Evolutionary conservation across 2,888 invertebrate genomes (phyloP).

Genomic region (Lumbricus terrestris): DNA sequence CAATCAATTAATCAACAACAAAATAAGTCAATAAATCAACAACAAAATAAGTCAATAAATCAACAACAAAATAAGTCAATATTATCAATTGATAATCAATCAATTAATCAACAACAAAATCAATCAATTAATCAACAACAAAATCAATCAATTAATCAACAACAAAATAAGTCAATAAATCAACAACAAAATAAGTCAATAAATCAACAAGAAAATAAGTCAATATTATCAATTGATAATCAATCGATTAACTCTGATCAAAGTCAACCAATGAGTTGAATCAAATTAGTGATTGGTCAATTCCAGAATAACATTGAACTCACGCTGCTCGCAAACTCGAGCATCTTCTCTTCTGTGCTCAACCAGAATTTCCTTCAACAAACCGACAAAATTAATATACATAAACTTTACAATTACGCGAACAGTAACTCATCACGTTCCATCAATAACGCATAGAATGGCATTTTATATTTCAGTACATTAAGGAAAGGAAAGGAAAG

Average conservation of each 20-base stretch:
- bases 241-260: background rate
- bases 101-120: constrained; percentile 34
- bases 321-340: constrained; percentile 36
- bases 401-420: background rate
- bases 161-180: too few relatives aligned
- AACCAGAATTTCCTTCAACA: constrained; percentile 72
- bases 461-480: too few relatives aligned
- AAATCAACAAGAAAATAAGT: too few relatives aligned
- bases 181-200: too few relatives aligned
- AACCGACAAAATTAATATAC: background rate
- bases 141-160: background rate
- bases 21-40: background rate
- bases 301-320: background rate
- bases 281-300: too few relatives aligned
- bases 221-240: too few relatives aligned
- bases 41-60: background rate
- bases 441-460: too few relatives aligned
- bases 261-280: too few relatives aligned
- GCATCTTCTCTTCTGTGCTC: constrained; percentile 54
- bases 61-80: background rate
- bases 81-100: too few relatives aligned
- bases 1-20: too few relatives aligned
- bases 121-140: background rate
- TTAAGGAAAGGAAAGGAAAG: too few relatives aligned
- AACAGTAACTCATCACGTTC: too few relatives aligned